Percentiles rank a stretch among this genome's conserved stretches.
Evolutionary conservation across 2,888 invertebrate genomes (phyloP).

Genomic region (Hyalella azteca): DNA sequence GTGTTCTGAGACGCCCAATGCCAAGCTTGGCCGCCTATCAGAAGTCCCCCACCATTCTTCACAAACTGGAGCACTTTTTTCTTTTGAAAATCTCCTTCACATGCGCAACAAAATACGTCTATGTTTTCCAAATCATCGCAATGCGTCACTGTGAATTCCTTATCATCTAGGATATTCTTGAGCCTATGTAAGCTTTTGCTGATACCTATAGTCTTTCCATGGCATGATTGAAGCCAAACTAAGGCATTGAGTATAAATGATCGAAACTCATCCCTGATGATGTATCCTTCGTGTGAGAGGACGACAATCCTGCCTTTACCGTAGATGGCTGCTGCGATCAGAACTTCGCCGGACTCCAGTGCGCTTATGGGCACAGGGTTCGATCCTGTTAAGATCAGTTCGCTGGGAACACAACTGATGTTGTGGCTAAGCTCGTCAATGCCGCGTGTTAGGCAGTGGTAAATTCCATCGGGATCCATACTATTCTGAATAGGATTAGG

Average conservation of each 20-base stretch:
- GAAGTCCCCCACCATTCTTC: neutral
- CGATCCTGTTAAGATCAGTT: neutral
- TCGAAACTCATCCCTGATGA: neutral
- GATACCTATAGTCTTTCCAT: neutral
- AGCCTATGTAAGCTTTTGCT: neutral
- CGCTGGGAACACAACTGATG: neutral
- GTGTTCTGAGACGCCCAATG: neutral
- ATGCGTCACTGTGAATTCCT: neutral
- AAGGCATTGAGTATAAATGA: neutral
- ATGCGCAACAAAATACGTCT: neutral
- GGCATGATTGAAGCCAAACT: neutral
- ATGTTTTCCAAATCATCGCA: neutral
- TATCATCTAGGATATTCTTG: neutral
- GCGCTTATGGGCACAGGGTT: neutral
- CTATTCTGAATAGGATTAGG: too few species aligned
- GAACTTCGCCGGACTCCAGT: neutral
- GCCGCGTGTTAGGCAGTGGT: neutral
- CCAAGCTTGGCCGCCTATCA: slow-evolving; percentile 9
- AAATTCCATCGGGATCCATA: neutral
- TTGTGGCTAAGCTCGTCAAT: neutral
- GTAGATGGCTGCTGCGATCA: neutral
- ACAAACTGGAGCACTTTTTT: neutral
- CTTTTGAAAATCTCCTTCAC: too few species aligned
- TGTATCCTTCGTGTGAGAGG: neutral
- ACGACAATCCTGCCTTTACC: neutral